phyloP scores from a whole-genome alignment of 2,888 invertebrate genomes.

The Unio delphinus region DNA sequence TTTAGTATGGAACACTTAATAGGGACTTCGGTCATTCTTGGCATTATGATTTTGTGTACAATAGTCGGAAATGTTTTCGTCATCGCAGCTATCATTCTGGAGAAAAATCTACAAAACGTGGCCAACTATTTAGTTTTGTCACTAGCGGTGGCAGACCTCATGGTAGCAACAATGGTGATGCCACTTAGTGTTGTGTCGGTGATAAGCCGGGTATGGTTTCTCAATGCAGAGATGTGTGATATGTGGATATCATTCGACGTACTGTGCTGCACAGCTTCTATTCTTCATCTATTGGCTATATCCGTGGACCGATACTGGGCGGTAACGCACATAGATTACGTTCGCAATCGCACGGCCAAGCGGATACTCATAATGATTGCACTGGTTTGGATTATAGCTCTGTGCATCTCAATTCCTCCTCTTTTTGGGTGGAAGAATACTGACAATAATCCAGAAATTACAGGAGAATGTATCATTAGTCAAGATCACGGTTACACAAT shows the following conservation, averaged over 20 bases:
- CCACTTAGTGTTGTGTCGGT: slow-evolving; percentile 71
- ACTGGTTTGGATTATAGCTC: slow-evolving; percentile 91
- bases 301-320: slow-evolving; percentile 99
- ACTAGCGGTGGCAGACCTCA: slow-evolving; percentile 95
- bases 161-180: slow-evolving; percentile 91
- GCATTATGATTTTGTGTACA: slow-evolving; percentile 92
- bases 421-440: slow-evolving; percentile 77
- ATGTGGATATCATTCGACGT: slow-evolving; percentile 98
- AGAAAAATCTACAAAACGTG: slow-evolving; percentile 92
- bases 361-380: slow-evolving; percentile 90
- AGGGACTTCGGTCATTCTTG: slow-evolving; percentile 69
- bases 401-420: slow-evolving; percentile 94
- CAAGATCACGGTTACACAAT: slow-evolving; percentile 90
- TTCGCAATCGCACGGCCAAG: slow-evolving; percentile 88
- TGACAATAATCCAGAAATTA: slow-evolving; percentile 49
- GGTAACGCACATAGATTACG: slow-evolving; percentile 97
- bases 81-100: slow-evolving; percentile 95
- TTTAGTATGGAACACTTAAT: slow-evolving; percentile 42
- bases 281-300: slow-evolving; percentile 95
- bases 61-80: slow-evolving; percentile 98
- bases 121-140: slow-evolving; percentile 97
- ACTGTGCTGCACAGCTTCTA: slow-evolving; percentile 96
- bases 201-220: slow-evolving; percentile 78
- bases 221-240: slow-evolving; percentile 90
- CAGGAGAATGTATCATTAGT: slow-evolving; percentile 87